phyloP scores from a whole-genome alignment of 2,888 invertebrate species.

The Crematogaster levior region DNA sequence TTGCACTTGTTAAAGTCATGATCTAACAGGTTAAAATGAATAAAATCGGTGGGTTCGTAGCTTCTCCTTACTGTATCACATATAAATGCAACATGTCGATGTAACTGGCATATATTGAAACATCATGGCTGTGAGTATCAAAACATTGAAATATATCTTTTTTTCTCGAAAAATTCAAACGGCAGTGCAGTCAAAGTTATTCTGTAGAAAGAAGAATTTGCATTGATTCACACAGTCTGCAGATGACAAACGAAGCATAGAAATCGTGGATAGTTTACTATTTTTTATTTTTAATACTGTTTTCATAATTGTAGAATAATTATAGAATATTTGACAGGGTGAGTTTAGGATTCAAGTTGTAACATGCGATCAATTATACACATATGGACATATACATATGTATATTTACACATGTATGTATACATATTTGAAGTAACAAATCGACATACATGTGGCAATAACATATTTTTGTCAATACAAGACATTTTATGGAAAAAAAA shows the following conservation, averaged over 20 bases:
- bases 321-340: slow-evolving; percentile 57
- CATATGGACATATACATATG: slow-evolving; percentile 61
- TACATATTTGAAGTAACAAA: slow-evolving; percentile 61
- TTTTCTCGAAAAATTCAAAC: slow-evolving; percentile 52
- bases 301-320: slow-evolving; percentile 69
- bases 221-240: slow-evolving; percentile 25
- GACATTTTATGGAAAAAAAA: slow-evolving; percentile 56
- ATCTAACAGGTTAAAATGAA: too few species aligned
- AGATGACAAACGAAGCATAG: slow-evolving; percentile 17
- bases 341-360: slow-evolving; percentile 70
- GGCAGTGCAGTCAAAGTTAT: not conserved
- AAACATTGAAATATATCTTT: slow-evolving; percentile 61
- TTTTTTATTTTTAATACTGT: slow-evolving; percentile 79
- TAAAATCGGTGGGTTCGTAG: too few species aligned
- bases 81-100: slow-evolving; percentile 36
- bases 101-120: slow-evolving; percentile 58
- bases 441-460: slow-evolving; percentile 71
- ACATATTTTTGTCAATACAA: slow-evolving; percentile 72
- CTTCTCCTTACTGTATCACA: too few species aligned
- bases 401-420: slow-evolving; percentile 57
- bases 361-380: slow-evolving; percentile 66
- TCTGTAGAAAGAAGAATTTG: slow-evolving; percentile 33
- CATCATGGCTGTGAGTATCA: slow-evolving; percentile 80
- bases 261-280: slow-evolving; percentile 66
- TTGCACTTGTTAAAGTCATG: too few species aligned